Base-by-base conservation (phyloP, 2,113 vertebrate species). In the Theristicus caerulescens region DNA sequence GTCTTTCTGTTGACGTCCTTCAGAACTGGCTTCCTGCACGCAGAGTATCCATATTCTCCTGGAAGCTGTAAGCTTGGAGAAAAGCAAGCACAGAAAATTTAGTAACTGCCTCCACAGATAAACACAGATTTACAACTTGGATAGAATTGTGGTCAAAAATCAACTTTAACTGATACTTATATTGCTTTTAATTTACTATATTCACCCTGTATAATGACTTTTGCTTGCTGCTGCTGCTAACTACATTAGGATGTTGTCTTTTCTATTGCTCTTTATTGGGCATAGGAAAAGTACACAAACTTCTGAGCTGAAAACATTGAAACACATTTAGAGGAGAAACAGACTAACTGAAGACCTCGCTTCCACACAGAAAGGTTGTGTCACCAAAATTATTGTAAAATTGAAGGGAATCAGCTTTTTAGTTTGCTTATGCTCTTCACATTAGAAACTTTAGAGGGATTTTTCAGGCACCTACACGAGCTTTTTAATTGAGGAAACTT, bases 401-500 rank as follows among this genome's bases (percentile, higher is more conserved):
- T 64, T 44, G 27, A 93, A 93, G 29, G 17, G 19, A 93, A 70
- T 62, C 6, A 62, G 11, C 27, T 38, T 88, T 93, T 85, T 22
- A 17, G 16, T 55, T 87, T 85, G 24, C 13, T 87, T 82, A 32
- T n/a, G 18, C 12, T 85, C 21, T 58, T 26, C 40, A 46, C 20
- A 18, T n/a, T 20, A 85, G 11, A 76, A 62, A 17, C 21, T 78
- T 65, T 10, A 51, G 31, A 42, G 8, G 4, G 16, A 66, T 80
- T 90, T 76, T 82, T 91, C 49, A 55, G 49, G 21, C 42, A 61
- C 6, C 44, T 51, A 72, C 34, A 78, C 90, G 49, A 80, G n/a
- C 44, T 36, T 13, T 57, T 17, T 71, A 84, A 91, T 40, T 42
- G 74, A 96, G 90, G 92, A 88, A 91, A 88, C 78, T 65, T 95